A percentile compares a stretch with the other conserved stretches of the same genome.
These are phyloP conservation scores for Uropetala carovei DNA, from an alignment of 2,888 invertebrate species.

Conservation along the genomic window DNA sequence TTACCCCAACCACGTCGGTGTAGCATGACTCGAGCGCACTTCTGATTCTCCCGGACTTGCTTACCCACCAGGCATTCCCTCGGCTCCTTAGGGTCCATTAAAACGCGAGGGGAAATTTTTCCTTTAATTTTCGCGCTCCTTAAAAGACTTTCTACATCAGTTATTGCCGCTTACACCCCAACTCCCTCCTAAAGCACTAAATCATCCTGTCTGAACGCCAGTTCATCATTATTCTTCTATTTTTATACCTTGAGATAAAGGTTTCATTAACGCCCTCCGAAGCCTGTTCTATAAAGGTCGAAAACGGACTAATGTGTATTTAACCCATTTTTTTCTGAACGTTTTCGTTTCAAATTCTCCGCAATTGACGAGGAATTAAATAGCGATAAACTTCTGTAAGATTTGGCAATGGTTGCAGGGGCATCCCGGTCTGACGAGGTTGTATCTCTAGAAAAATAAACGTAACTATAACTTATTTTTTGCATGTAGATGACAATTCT, in stretches of 20 bases:
- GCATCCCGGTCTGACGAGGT: too few relatives aligned
- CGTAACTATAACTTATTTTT: too few relatives aligned
- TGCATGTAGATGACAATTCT: too few relatives aligned
- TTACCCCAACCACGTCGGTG: too few relatives aligned
- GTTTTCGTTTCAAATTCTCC: neutral
- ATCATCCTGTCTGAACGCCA: neutral
- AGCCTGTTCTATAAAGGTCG: neutral
- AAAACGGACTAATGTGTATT: neutral
- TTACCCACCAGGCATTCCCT: too few relatives aligned
- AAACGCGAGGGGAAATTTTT: too few relatives aligned
- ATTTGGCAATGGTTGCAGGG: too few relatives aligned
- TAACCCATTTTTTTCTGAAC: neutral
- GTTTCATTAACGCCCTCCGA: neutral
- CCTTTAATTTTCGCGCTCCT: too few relatives aligned
- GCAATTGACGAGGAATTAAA: neutral
- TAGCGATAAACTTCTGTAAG: neutral
- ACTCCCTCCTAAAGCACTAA: neutral
- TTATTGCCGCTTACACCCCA: neutral
- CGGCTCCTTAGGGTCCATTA: too few relatives aligned
- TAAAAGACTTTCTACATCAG: neutral
- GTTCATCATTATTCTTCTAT: neutral
- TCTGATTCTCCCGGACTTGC: too few relatives aligned
- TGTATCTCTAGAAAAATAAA: too few relatives aligned
- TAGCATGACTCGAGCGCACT: too few relatives aligned
- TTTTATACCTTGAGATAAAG: neutral